Conservation (phyloP, 2,888 invertebrate species). For the Hyposoter didymator region DNA sequence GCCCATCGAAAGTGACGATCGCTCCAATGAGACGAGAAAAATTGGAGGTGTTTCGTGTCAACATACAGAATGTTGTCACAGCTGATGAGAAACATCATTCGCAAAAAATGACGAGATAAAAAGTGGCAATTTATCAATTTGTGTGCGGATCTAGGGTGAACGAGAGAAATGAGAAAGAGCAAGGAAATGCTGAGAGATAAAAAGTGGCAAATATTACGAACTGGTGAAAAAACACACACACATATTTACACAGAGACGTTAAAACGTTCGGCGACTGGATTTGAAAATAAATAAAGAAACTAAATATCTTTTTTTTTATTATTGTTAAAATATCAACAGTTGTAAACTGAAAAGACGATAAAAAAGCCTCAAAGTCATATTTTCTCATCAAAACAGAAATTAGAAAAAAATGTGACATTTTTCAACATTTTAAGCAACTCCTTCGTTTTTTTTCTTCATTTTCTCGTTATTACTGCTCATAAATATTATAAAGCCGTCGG, state of each 20-base stretch:
- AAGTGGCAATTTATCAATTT: neutral
- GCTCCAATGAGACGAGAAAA: neutral
- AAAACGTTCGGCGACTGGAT: neutral
- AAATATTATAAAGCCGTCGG: slow-evolving; percentile 49
- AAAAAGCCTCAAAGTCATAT: neutral
- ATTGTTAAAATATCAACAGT: neutral
- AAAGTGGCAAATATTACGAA: neutral
- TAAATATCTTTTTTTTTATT: neutral
- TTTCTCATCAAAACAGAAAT: neutral
- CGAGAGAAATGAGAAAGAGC: neutral
- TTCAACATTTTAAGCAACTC: neutral
- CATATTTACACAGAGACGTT: neutral
- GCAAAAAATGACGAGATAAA: neutral
- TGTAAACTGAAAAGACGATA: neutral
- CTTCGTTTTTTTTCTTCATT: slow-evolving; percentile 22
- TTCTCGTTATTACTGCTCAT: slow-evolving; percentile 7
- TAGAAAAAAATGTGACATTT: neutral
- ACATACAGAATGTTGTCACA: slow-evolving; percentile 28
- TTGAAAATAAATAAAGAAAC: neutral
- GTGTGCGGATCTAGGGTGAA: neutral
- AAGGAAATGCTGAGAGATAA: slow-evolving; percentile 14
- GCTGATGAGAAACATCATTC: slow-evolving; percentile 7
- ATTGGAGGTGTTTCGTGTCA: neutral
- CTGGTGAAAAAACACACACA: neutral
- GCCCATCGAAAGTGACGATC: neutral